Evolutionary conservation across 2,797 vertebrate species (phyloP).

Genomic region (Neopelma chrysocephalum): DNA sequence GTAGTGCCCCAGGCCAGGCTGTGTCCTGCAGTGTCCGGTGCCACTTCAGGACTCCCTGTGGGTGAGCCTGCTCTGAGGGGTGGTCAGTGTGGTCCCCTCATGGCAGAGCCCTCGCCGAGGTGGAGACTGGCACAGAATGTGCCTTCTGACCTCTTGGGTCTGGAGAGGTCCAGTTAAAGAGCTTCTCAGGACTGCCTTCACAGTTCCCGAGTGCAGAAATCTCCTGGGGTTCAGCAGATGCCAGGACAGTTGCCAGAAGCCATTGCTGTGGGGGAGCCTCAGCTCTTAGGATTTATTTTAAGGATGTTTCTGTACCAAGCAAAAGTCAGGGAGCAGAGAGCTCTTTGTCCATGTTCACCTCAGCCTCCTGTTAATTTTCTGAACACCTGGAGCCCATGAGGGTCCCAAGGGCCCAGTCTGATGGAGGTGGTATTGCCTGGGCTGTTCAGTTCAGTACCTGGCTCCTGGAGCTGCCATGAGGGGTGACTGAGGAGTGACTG

Average conservation of each 20-base stretch:
- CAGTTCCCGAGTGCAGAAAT: not conserved
- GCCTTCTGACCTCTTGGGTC: not conserved
- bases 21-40: fast-evolving
- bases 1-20: not conserved
- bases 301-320: not conserved
- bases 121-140: not conserved
- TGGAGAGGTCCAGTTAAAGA: not conserved
- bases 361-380: not conserved
- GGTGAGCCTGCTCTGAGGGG: not conserved
- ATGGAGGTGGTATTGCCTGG: not conserved
- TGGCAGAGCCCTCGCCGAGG: not conserved
- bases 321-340: not conserved
- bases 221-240: not conserved
- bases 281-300: not conserved
- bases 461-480: not conserved
- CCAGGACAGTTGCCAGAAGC: not conserved
- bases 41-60: not conserved
- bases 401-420: not conserved
- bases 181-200: not conserved
- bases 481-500: not conserved
- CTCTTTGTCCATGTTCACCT: not conserved
- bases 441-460: not conserved
- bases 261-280: fast-evolving
- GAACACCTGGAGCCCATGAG: not conserved
- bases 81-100: fast-evolving